Evolutionary conservation across 2,888 invertebrate species (phyloP).

Genomic region (Conomelus anceps): DNA sequence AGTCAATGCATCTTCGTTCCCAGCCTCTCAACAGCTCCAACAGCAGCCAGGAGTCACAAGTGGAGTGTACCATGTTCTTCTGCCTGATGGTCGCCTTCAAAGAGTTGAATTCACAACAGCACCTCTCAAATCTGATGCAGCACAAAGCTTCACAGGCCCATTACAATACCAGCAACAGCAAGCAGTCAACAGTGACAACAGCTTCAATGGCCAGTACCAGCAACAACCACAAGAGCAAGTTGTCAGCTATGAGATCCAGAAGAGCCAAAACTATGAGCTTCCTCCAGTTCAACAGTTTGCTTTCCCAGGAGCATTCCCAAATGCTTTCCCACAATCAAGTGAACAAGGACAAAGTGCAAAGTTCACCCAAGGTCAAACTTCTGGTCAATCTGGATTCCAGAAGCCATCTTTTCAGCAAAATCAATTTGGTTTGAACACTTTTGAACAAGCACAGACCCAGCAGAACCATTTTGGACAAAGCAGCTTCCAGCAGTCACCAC

Average conservation of each 20-base stretch:
- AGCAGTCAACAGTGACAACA: conserved; percentile 4
- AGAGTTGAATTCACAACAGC: conserved; percentile 30
- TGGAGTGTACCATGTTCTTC: conserved; percentile 33
- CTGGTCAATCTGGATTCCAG: not conserved
- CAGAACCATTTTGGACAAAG: not conserved
- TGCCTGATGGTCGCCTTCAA: conserved; percentile 34
- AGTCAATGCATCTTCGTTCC: conserved; percentile 3
- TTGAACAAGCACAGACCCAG: not conserved
- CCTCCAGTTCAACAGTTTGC: conserved; percentile 3
- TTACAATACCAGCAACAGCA: conserved; percentile 3
- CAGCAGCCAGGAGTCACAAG: conserved; percentile 23
- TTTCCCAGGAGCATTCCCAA: not conserved
- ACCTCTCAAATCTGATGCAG: conserved; percentile 16
- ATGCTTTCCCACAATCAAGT: not conserved
- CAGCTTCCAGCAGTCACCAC: conserved; percentile 6
- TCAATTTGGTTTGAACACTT: not conserved
- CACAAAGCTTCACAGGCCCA: conserved; percentile 16
- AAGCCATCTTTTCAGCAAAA: not conserved
- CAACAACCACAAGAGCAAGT: not conserved
- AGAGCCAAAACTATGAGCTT: not conserved
- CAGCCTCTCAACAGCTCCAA: conserved; percentile 11
- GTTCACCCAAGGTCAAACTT: not conserved
- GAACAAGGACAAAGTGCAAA: not conserved
- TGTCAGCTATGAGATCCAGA: not conserved
- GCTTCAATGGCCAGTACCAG: conserved; percentile 11